Evolutionary conservation across 2,113 vertebrate genomes (phyloP), one percentile per base, ranked within the genome.

Genomic region (Macquaria australasica): DNA sequence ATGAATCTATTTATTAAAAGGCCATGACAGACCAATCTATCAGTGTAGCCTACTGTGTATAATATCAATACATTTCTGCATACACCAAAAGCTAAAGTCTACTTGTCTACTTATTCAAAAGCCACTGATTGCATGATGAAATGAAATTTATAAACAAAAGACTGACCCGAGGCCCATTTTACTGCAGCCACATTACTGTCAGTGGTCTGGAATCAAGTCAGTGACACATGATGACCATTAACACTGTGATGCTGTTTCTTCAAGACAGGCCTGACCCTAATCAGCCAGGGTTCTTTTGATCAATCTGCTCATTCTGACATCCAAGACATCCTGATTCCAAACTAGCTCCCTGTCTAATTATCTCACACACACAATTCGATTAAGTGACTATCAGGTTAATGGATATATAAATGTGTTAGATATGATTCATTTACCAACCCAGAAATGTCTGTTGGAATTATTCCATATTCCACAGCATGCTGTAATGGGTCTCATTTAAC

Each of bases 371-470:
- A 77, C 68, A 64, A 50, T 84, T 66, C 34, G 34, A 87, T 87
- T 83, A 73, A 84, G 45, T 81, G 76, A 79, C 69, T 48, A 82
- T 73, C 64, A 83, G 85, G 85, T 85, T 89, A 89, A 77, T 86
- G 76, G 74, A 84, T 82, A 34, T 78, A 83, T 69, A 78, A 77
- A 88, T 72, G 60, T 72, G 64, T 81, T 84, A 56, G 34, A 87
- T 83, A 68, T 55, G 75, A 91, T 84, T 89, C 64, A 88, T 87
- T 90, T 66, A 79, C 76, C 82, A 84, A 91, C 79, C 84, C 75
- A 90, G 76, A 89, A 87, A 91, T 87, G 84, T 91, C 87, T 76
- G 37, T 48, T 84, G 84, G 85, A 84, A 73, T 91, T 80, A 88
- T 72, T 64, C 71, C 23, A 69, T 63, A 53, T 58, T 79, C 58